Percentiles rank a stretch among this genome's conserved stretches.
Conservation (phyloP, 2,888 invertebrate species). For the Cyrtodaria siliqua region DNA sequence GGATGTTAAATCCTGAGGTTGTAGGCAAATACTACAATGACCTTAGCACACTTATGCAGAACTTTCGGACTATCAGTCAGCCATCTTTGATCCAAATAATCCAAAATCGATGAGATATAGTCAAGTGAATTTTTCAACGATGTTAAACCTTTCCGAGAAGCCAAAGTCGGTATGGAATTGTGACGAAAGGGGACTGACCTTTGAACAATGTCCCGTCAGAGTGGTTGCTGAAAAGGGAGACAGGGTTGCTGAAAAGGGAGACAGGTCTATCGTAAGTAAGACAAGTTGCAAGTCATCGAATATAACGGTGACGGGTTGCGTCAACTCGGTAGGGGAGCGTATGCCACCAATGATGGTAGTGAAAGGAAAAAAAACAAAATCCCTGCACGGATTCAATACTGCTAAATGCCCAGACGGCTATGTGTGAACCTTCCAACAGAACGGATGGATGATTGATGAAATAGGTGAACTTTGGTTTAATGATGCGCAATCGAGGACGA, state of each 20-base stretch:
- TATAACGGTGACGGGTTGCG: conserved; percentile 19
- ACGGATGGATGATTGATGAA: conserved; percentile 35
- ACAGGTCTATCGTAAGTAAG: conserved; percentile 2
- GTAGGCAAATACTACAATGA: conserved; percentile 7
- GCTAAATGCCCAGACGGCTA: not conserved
- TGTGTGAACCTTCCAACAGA: conserved; percentile 11
- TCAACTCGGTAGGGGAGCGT: conserved; percentile 4
- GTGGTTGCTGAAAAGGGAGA: too few relatives aligned
- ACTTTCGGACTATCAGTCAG: too few relatives aligned
- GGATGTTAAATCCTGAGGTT: conserved; percentile 15
- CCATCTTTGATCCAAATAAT: too few relatives aligned
- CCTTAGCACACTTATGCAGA: not conserved
- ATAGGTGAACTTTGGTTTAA: conserved; percentile 28
- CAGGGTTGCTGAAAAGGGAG: conserved; percentile 12
- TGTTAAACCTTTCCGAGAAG: not conserved
- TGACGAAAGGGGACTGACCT: conserved; percentile 24
- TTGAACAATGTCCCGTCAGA: conserved; percentile 21
- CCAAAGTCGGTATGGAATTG: conserved; percentile 20
- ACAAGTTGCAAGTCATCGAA: conserved; percentile 17
- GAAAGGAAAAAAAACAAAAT: conserved; percentile 59
- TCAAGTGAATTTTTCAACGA: too few relatives aligned
- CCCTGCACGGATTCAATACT: conserved; percentile 17
- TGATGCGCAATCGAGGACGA: too few relatives aligned
- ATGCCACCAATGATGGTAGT: conserved; percentile 55
- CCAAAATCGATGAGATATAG: too few relatives aligned